Base-by-base conservation (phyloP, 2,888 invertebrate genomes). In the Drosophila setosimentum region DNA sequence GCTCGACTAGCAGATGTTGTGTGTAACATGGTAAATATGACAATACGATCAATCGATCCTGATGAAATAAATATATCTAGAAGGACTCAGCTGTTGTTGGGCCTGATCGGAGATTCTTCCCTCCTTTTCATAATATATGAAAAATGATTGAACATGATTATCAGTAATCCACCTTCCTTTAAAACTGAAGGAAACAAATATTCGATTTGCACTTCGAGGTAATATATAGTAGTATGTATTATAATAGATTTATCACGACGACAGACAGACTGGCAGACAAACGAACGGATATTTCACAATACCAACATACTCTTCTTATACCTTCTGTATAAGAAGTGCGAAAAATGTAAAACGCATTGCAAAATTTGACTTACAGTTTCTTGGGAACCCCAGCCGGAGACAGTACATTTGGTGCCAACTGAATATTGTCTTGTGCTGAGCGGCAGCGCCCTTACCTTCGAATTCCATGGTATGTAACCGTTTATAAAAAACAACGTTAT, bases 361-460 rank as follows among this genome's bases (percentile, higher is more conserved):
- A 24, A 45, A 45, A 24, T 24, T 13, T n/a, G n/a, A 29, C 76
- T 70, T 51, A 73, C 68, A 1, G 13, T 33, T 2, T 16, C 1
- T 2, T 37, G 51, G 10, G 71, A 51, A 21, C 92, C 92, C 89
- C 91, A 92, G 30, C 92, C 92, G 24, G 87, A 89, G 13, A 92
- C 81, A 2, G n/a, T 21, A 49, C 92, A 92, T 2, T 5, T 4
- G 0, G 68, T 78, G 0, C 57, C 69, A 0, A 53, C 55, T 2
- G 35, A 1, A 42, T 87, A 10, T 0, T 48, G 0, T 4, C 11
- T 27, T 0, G 8, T 16, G 49, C 74, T 79, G 0, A 92, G 58
- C 2, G 76, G 18, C 66, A 92, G 67, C 1, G 89, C 64, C 10
- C 33, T 55, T 0, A 85, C 80, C 0, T 67, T 30, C 53, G 79